Conservation (phyloP, 2,113 vertebrate genomes). For the Psittacara wagleri region DNA sequence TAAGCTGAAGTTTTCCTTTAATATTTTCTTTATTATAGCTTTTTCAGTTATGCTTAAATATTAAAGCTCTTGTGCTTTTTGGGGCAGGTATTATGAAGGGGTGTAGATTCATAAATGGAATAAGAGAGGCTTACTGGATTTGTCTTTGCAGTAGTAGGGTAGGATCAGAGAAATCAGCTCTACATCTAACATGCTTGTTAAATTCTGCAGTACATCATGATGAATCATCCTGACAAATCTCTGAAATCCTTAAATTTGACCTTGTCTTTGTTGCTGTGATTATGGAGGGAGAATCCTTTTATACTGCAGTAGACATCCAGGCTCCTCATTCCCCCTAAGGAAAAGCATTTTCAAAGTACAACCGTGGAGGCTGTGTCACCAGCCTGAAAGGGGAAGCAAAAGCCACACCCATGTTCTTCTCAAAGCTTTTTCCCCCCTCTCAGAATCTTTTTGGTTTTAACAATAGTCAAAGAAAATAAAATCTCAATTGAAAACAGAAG, state of each 20-base stretch:
- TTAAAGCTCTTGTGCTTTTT: neutral
- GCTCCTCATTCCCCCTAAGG: neutral
- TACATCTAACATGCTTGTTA: neutral
- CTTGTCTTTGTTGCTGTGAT: neutral
- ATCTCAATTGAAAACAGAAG: slow-evolving; percentile 40
- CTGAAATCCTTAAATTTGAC: neutral
- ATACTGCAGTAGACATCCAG: neutral
- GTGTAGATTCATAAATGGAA: neutral
- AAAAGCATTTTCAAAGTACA: slow-evolving; percentile 3
- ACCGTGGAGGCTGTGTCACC: neutral
- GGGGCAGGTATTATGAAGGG: neutral
- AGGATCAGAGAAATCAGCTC: neutral
- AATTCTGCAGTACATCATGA: neutral
- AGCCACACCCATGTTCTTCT: neutral
- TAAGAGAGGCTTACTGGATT: neutral
- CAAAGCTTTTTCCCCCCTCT: neutral
- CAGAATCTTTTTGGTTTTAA: slow-evolving; percentile 24
- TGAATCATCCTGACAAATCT: neutral
- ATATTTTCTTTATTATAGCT: neutral
- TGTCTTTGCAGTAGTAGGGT: neutral
- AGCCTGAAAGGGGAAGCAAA: neutral
- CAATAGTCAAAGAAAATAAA: slow-evolving; percentile 45
- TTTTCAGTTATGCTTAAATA: neutral
- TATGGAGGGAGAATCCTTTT: neutral
- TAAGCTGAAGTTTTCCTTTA: neutral